These are phyloP conservation scores for Lophius americanus DNA, from an alignment of 2,797 vertebrate genomes.

Conservation along the genomic window DNA sequence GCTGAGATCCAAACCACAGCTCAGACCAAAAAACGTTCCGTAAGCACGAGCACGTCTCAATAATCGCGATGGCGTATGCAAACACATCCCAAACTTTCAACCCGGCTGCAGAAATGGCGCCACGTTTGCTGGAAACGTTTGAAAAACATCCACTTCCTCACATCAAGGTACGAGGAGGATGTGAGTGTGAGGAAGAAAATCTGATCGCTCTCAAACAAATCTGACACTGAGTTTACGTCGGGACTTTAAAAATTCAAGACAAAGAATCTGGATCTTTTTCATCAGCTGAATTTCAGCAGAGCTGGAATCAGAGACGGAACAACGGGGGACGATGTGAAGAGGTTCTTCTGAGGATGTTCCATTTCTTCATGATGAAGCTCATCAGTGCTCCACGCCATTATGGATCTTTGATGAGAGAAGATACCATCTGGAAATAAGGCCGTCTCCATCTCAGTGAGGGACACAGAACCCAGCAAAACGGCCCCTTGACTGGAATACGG, in stretches of 20 bases:
- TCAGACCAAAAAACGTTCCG: too few relatives aligned
- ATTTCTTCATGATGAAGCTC: not conserved
- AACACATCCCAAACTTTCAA: too few relatives aligned
- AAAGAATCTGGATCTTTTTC: not conserved
- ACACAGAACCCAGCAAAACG: not conserved
- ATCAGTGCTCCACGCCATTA: constrained; percentile 9
- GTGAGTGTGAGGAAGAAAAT: not conserved
- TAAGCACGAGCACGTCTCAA: too few relatives aligned
- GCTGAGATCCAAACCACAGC: too few relatives aligned
- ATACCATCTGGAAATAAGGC: constrained; percentile 3
- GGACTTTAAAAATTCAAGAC: not conserved
- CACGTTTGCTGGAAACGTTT: too few relatives aligned
- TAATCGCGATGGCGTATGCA: too few relatives aligned
- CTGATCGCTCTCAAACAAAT: not conserved
- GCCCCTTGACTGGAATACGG: constrained; percentile 2
- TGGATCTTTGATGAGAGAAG: constrained; percentile 15
- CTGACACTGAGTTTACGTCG: not conserved
- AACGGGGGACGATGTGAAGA: not conserved
- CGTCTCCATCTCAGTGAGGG: not conserved
- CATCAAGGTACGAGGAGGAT: too few relatives aligned
- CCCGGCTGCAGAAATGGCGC: too few relatives aligned
- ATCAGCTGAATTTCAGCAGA: not conserved
- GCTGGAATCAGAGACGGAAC: not conserved
- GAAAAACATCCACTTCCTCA: too few relatives aligned
- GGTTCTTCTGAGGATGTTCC: not conserved